A percentile compares a stretch with the other conserved stretches of the same genome.
phyloP scores from a whole-genome alignment of 1,140 invertebrate genomes.

The Achroia grisella region DNA sequence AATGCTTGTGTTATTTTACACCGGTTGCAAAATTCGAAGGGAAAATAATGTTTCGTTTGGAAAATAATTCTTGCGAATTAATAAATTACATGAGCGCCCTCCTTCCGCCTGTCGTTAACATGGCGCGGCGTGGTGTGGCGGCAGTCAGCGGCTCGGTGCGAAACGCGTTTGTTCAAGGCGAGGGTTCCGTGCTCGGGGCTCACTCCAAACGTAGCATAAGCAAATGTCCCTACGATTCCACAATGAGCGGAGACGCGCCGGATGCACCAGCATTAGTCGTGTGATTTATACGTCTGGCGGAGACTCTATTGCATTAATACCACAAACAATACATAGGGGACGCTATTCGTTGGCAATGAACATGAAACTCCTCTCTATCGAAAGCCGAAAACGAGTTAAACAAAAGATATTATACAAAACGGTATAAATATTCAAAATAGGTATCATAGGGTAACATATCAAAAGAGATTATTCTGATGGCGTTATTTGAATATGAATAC shows the following conservation, averaged over 20 bases:
- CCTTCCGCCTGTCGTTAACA: constrained; percentile 22
- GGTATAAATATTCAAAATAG: constrained; percentile 38
- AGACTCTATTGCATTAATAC: constrained; percentile 43
- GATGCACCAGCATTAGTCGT: constrained; percentile 58
- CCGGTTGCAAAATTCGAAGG: too few species aligned
- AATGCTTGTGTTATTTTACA: too few species aligned
- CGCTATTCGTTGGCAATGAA: constrained; percentile 6
- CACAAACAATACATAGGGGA: constrained; percentile 37
- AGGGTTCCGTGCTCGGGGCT: constrained; percentile 19
- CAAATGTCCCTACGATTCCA: constrained; percentile 34
- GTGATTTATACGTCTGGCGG: constrained; percentile 69
- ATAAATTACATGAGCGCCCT: constrained; percentile 44
- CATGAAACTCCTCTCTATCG: constrained; percentile 8
- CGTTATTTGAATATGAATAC: constrained; percentile 38
- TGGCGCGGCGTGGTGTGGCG: too few species aligned
- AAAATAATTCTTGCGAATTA: constrained; percentile 45
- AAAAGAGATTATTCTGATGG: constrained; percentile 31
- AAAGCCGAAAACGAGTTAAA: constrained; percentile 6
- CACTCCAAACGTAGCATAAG: constrained; percentile 28
- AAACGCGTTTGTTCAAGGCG: constrained; percentile 1
- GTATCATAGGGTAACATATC: constrained; percentile 26
- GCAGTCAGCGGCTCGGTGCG: constrained; percentile 5
- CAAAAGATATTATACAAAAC: constrained; percentile 17
- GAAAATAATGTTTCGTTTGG: background rate
- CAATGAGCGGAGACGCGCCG: constrained; percentile 44